A percentile compares a stretch with the other conserved stretches of the same genome.
phyloP scores from a whole-genome alignment of 2,113 vertebrate genomes.

The Pomatorhinus ruficollis region DNA sequence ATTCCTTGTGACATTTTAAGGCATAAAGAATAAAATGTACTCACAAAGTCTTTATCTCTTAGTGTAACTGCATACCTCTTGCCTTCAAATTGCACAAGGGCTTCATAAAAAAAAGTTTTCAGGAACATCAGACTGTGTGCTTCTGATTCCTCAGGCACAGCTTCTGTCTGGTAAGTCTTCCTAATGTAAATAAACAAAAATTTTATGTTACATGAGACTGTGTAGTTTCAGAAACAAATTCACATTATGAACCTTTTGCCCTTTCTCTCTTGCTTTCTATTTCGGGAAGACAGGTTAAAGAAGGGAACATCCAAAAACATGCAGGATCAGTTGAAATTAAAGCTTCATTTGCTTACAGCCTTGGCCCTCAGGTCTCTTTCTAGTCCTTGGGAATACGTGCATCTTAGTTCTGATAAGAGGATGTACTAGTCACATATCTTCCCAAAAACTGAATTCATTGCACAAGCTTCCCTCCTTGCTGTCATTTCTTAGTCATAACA shows the following conservation, averaged over 20 bases:
- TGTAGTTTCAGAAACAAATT: neutral
- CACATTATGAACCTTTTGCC: neutral
- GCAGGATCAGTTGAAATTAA: neutral
- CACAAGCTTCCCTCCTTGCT: neutral
- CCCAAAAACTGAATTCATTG: neutral
- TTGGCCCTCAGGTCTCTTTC: neutral
- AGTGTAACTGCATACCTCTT: neutral
- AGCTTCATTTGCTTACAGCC: neutral
- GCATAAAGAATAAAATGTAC: neutral
- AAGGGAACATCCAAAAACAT: neutral
- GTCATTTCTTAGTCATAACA: neutral
- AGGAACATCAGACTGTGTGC: neutral
- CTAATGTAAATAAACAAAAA: neutral
- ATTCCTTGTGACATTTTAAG: neutral
- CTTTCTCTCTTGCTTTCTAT: neutral
- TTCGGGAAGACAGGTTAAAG: neutral
- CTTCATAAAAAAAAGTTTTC: neutral
- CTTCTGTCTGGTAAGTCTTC: neutral
- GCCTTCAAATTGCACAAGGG: neutral
- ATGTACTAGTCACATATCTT: neutral
- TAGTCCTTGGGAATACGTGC: neutral
- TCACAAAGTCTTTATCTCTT: neutral
- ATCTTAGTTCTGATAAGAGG: neutral
- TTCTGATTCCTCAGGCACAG: neutral
- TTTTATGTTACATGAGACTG: neutral